Conservation (phyloP, 1,140 invertebrate species). For the Drosophila pandora region DNA sequence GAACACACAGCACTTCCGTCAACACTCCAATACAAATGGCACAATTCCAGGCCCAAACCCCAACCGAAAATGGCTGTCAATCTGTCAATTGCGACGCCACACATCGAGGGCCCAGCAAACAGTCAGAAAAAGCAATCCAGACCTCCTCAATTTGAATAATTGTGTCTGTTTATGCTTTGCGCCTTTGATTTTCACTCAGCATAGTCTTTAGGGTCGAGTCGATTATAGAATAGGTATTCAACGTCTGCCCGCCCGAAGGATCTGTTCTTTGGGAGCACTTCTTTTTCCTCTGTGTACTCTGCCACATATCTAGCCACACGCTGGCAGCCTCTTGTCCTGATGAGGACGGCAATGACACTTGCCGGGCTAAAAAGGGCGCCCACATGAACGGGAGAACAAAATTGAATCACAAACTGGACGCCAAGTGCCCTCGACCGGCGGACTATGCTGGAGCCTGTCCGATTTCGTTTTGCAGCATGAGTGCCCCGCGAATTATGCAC, state of each 20-base stretch:
- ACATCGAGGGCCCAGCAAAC: conserved; percentile 5
- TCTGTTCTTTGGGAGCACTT: no score
- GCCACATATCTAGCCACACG: conserved; percentile 42
- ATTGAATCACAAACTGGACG: conserved; percentile 67
- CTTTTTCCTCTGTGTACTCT: conserved; percentile 11
- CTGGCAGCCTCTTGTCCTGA: conserved; percentile 38
- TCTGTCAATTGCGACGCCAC: conserved; percentile 63
- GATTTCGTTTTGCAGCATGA: conserved; percentile 56
- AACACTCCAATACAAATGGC: conserved; percentile 70
- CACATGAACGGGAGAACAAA: conserved; percentile 46
- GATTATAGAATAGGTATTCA: no score
- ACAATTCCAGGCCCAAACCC: conserved; percentile 19
- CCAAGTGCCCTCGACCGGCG: conserved; percentile 49
- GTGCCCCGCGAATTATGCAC: conserved; percentile 43
- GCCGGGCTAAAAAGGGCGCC: conserved; percentile 65
- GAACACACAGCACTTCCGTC: conserved; percentile 76
- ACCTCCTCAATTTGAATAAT: not conserved
- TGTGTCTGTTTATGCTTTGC: no score
- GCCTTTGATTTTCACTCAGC: no score
- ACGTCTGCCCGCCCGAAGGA: not conserved
- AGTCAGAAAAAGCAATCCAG: not conserved
- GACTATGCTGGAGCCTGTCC: conserved; percentile 27
- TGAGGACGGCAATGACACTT: conserved; percentile 36
- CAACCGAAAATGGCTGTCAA: conserved; percentile 72
- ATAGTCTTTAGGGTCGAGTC: no score